Percentiles rank a stretch among this genome's conserved stretches.
Evolutionary conservation across 1,140 invertebrate species (phyloP).

Genomic region (Drosophila watanabei): DNA sequence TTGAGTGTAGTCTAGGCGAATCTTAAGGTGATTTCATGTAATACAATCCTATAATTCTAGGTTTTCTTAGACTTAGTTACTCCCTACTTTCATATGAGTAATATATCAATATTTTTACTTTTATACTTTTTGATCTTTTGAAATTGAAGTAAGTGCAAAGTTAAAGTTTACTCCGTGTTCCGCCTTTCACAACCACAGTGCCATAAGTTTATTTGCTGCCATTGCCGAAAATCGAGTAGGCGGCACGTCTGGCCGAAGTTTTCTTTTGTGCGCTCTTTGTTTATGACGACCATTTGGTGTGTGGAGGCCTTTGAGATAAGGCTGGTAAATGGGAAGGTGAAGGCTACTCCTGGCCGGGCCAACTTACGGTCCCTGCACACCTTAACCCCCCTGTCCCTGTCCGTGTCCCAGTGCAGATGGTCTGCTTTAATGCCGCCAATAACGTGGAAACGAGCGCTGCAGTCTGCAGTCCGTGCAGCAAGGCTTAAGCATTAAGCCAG

Average conservation of each 20-base stretch:
- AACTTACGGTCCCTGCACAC: slow-evolving; percentile 3
- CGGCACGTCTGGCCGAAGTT: slow-evolving; percentile 54
- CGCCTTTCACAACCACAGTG: slow-evolving; percentile 26
- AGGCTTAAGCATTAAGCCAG: slow-evolving; percentile 57
- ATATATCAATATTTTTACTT: background rate
- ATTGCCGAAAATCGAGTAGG: slow-evolving; percentile 43
- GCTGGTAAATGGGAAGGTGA: slow-evolving; percentile 55
- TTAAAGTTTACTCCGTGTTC: background rate
- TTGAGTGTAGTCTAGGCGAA: too few species aligned
- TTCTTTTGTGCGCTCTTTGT: slow-evolving; percentile 56
- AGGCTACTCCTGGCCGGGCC: slow-evolving; percentile 15
- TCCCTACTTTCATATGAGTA: too few species aligned
- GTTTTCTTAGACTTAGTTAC: background rate
- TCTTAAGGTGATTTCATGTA: too few species aligned
- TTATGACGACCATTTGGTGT: slow-evolving; percentile 73
- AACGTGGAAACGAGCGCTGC: slow-evolving; percentile 47
- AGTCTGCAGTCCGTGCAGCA: slow-evolving; percentile 7
- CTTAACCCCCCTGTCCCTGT: background rate
- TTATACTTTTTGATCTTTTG: too few species aligned
- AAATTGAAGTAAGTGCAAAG: too few species aligned
- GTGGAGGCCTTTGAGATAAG: slow-evolving; percentile 68
- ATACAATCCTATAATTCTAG: too few species aligned
- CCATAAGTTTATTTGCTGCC: slow-evolving; percentile 29
- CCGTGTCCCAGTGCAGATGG: slow-evolving; percentile 14
- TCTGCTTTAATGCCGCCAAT: slow-evolving; percentile 62